A percentile compares a stretch with the other conserved stretches of the same genome.
phyloP scores from a whole-genome alignment of 2,797 vertebrate species.

The Sparus aurata region DNA sequence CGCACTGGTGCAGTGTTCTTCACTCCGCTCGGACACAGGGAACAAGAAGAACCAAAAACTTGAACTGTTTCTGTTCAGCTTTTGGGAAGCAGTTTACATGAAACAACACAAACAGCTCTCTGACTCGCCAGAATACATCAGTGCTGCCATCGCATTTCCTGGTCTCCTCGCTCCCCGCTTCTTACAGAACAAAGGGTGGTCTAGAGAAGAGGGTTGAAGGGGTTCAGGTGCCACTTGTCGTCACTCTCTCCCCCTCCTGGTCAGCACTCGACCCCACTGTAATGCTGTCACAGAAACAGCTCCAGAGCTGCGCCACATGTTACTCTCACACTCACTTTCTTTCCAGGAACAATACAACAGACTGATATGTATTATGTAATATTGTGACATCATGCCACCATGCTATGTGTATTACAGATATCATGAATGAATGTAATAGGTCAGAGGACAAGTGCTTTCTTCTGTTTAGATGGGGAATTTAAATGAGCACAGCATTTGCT shows the following conservation, averaged over 20 bases:
- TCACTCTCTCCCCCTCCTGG: constrained; percentile 16
- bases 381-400: constrained; percentile 31
- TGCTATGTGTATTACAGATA: constrained; percentile 35
- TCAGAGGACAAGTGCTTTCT: constrained; percentile 35
- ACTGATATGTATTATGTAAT: constrained; percentile 48
- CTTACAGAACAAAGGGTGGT: not conserved
- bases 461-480: not conserved
- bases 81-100: constrained; percentile 2
- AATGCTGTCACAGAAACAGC: constrained; percentile 16
- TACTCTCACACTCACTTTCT: constrained; percentile 32
- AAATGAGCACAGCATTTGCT: not conserved
- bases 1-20: constrained; percentile 8
- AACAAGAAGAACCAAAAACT: constrained; percentile 5
- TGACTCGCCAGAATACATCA: not conserved
- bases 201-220: constrained; percentile 1
- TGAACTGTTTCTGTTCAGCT: not conserved
- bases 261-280: constrained; percentile 15
- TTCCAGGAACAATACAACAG: constrained; percentile 30
- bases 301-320: constrained; percentile 13
- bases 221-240: not conserved
- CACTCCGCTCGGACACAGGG: constrained; percentile 12
- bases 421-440: constrained; percentile 24
- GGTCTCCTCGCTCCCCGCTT: not conserved
- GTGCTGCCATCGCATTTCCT: not conserved
- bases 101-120: constrained; percentile 5